Conservation (phyloP, 2,113 vertebrate species). For the Dasyurus viverrinus region DNA sequence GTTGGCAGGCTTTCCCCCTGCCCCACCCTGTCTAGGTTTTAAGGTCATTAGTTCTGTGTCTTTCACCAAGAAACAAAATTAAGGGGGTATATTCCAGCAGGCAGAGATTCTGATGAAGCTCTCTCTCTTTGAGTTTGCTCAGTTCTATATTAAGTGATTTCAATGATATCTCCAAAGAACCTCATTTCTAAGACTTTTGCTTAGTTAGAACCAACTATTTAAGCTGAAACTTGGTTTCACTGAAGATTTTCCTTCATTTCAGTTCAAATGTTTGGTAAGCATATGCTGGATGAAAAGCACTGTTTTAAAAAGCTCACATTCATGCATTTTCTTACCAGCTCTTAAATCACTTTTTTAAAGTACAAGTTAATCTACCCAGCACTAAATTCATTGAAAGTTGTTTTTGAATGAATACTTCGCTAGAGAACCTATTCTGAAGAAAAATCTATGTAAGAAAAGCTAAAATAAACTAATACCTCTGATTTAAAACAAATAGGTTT, state of each 20-base stretch:
- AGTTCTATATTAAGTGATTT: background rate
- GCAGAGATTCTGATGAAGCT: background rate
- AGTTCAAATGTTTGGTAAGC: background rate
- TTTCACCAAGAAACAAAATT: background rate
- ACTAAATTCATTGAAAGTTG: slow-evolving; percentile 40
- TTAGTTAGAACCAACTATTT: background rate
- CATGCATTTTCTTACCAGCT: background rate
- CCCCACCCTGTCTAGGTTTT: background rate
- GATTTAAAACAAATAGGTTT: slow-evolving; percentile 12
- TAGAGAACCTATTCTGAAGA: slow-evolving; percentile 29
- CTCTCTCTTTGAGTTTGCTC: background rate
- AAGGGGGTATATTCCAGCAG: background rate
- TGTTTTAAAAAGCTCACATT: background rate
- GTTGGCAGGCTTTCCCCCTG: background rate
- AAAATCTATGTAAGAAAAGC: slow-evolving; percentile 21
- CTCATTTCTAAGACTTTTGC: background rate
- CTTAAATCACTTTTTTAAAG: slow-evolving; percentile 1
- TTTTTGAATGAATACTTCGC: slow-evolving; percentile 40
- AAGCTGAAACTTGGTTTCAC: background rate
- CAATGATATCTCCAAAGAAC: background rate
- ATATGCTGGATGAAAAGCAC: background rate
- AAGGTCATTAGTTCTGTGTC: background rate
- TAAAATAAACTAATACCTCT: slow-evolving; percentile 38
- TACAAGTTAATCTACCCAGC: slow-evolving; percentile 53
- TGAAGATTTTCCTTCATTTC: background rate